Evolutionary conservation across 1,140 invertebrate species (phyloP).

Genomic region (Brachionus calyciflorus): DNA sequence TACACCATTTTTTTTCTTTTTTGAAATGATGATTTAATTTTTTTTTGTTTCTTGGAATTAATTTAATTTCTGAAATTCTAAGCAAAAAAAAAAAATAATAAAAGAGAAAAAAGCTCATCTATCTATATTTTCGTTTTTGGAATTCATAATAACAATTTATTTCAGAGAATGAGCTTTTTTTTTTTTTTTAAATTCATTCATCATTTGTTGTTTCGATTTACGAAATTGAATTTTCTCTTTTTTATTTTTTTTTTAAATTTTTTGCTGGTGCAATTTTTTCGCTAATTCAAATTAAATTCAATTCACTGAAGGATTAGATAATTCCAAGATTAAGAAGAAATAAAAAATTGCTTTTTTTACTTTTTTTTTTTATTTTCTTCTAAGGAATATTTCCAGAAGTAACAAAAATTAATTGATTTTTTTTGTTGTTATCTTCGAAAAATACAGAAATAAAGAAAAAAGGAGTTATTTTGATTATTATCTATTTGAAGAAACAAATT

Average conservation of each 20-base stretch:
- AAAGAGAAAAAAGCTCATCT: too few species aligned
- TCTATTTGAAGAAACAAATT: too few species aligned
- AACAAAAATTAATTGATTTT: conserved; percentile 7
- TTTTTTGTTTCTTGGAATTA: conserved; percentile 30
- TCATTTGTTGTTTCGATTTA: conserved; percentile 45
- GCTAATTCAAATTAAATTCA: conserved; percentile 33
- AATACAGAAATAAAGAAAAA: too few species aligned
- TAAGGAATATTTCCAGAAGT: not conserved
- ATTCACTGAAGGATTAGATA: conserved; percentile 23
- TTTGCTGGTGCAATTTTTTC: conserved; percentile 43
- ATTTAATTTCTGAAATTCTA: conserved; percentile 43
- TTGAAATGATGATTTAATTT: conserved; percentile 40
- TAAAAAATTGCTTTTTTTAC: too few species aligned
- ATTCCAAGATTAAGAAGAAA: not conserved
- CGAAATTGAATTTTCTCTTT: conserved; percentile 27
- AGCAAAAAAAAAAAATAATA: conserved; percentile 3
- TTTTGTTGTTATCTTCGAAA: not conserved
- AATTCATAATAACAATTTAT: conserved; percentile 33
- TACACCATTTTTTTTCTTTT: conserved; percentile 10
- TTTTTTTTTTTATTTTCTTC: too few species aligned
- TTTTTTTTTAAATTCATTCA: conserved; percentile 34
- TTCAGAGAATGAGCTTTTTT: too few species aligned
- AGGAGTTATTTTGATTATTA: too few species aligned
- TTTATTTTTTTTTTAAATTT: not conserved
- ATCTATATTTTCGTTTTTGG: conserved; percentile 31